Percentiles rank a stretch among this genome's conserved stretches.
These are phyloP conservation scores for Fulmarus glacialis DNA, from an alignment of 2,113 vertebrate genomes.

Conservation along the genomic window DNA sequence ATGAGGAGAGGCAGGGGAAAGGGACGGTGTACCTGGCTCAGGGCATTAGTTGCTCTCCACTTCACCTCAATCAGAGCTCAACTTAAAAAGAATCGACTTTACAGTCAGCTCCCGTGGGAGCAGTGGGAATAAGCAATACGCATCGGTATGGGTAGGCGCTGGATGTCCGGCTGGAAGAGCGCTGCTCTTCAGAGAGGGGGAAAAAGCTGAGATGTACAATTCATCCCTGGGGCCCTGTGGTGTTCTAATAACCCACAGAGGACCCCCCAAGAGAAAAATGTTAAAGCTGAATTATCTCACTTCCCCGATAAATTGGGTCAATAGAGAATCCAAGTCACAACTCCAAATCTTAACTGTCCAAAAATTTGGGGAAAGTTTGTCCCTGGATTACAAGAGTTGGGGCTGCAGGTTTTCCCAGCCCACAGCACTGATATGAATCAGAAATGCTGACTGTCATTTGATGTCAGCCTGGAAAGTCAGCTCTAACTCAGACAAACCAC, in stretches of 20 bases:
- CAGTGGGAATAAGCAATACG: background rate
- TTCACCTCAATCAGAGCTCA: background rate
- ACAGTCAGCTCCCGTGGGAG: background rate
- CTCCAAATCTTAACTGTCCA: background rate
- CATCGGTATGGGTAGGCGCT: rapidly evolving
- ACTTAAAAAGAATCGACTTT: background rate
- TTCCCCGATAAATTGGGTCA: background rate
- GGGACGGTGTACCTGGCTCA: background rate
- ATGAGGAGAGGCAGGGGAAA: background rate
- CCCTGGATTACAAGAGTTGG: background rate
- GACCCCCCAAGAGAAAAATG: background rate
- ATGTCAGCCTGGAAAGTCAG: background rate
- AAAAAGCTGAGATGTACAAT: rapidly evolving
- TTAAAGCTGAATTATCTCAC: background rate
- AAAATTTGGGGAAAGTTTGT: background rate
- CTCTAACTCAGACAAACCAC: background rate
- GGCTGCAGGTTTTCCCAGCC: background rate
- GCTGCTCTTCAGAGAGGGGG: rapidly evolving
- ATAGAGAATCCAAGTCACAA: background rate
- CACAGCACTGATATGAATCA: background rate
- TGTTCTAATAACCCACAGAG: background rate
- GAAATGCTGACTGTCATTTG: background rate
- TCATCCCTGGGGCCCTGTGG: rapidly evolving
- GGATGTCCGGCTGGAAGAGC: background rate
- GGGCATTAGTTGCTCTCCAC: background rate